These are phyloP conservation scores for Mesoligia furuncula DNA, from an alignment of 2,888 invertebrate genomes.

Conservation along the genomic window DNA sequence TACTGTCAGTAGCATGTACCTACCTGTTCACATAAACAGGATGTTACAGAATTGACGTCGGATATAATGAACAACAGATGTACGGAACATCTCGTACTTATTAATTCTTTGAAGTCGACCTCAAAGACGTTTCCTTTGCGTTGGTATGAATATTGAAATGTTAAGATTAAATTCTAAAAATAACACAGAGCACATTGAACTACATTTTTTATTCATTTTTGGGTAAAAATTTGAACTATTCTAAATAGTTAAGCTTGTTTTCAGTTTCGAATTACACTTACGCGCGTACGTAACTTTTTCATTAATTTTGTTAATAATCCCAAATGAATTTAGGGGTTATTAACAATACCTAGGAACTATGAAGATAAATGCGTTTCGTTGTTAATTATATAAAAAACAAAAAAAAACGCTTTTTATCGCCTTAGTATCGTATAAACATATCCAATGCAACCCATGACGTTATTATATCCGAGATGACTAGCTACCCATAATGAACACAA, in stretches of 20 bases:
- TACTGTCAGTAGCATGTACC: neutral
- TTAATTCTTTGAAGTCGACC: conserved; percentile 52
- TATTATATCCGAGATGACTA: neutral
- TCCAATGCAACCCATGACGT: too few species aligned
- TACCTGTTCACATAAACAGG: conserved; percentile 40
- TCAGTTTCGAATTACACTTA: neutral
- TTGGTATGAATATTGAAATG: conserved; percentile 16
- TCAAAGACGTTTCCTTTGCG: conserved; percentile 40
- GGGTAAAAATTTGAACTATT: neutral
- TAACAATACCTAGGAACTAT: too few species aligned
- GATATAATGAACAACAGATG: conserved; percentile 51
- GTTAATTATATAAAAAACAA: neutral
- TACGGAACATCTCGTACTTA: conserved; percentile 29
- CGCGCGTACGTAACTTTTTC: too few species aligned
- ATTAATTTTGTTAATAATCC: too few species aligned
- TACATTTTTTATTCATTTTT: neutral
- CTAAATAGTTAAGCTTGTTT: neutral
- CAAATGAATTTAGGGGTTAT: too few species aligned
- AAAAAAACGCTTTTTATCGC: too few species aligned
- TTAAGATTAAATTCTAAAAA: conserved; percentile 37
- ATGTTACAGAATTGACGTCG: conserved; percentile 44
- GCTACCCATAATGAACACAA: neutral
- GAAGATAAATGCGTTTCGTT: too few species aligned
- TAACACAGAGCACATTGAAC: neutral
- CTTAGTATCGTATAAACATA: too few species aligned